phyloP scores from a whole-genome alignment of 2,888 invertebrate genomes.

The Elmis aenea region DNA sequence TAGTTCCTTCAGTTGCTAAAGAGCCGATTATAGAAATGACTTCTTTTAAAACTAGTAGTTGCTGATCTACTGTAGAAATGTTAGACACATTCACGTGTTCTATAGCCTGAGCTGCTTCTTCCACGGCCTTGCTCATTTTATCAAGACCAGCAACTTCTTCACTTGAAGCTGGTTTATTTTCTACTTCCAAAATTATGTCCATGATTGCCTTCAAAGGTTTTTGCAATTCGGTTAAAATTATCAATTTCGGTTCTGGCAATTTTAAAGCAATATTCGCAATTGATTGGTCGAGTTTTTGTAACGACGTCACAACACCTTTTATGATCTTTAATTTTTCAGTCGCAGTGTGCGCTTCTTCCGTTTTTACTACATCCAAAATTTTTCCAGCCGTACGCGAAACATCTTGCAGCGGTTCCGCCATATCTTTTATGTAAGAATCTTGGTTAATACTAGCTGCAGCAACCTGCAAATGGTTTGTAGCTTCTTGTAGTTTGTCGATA shows the following conservation, averaged over 20 bases:
- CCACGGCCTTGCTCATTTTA: slow-evolving; percentile 30
- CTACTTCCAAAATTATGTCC: slow-evolving; percentile 20
- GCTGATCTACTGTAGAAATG: slow-evolving; percentile 26
- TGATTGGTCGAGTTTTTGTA: too few species aligned
- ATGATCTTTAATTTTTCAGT: slow-evolving; percentile 27
- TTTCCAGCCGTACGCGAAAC: slow-evolving; percentile 21
- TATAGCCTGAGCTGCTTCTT: slow-evolving; percentile 23
- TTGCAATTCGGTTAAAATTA: slow-evolving; percentile 34
- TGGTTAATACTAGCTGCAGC: slow-evolving; percentile 39
- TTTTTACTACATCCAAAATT: slow-evolving; percentile 6
- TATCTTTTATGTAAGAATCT: slow-evolving; percentile 42
- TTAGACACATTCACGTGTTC: slow-evolving; percentile 8
- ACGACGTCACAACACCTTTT: too few species aligned
- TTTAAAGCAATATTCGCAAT: too few species aligned
- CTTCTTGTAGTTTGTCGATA: slow-evolving; percentile 14
- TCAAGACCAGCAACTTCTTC: slow-evolving; percentile 29
- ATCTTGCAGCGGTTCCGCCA: slow-evolving; percentile 44
- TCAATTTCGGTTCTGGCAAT: slow-evolving; percentile 20
- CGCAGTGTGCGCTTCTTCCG: slow-evolving; percentile 15
- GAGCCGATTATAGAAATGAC: slow-evolving; percentile 18
- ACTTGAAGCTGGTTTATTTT: slow-evolving; percentile 15
- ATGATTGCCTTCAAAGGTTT: slow-evolving; percentile 34
- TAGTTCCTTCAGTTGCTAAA: too few species aligned
- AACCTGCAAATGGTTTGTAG: slow-evolving; percentile 19
- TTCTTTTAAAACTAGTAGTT: slow-evolving; percentile 28